Evolutionary conservation across 2,888 invertebrate genomes (phyloP).

Genomic region (Phlogophora meticulosa): DNA sequence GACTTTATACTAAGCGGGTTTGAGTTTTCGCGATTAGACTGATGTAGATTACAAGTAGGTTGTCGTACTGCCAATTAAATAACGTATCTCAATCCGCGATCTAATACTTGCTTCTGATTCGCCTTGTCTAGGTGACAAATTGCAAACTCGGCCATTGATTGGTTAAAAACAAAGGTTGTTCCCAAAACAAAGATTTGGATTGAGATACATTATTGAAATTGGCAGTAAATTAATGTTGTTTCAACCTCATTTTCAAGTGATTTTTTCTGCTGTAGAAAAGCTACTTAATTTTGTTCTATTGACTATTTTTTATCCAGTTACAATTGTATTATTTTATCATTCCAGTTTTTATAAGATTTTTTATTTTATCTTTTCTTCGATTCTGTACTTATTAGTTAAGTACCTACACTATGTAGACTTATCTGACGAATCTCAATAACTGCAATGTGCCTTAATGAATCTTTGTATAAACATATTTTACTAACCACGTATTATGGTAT

Average conservation of each 20-base stretch:
- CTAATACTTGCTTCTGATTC: too few species aligned
- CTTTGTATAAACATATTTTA: constrained; percentile 9
- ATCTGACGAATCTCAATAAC: constrained; percentile 36
- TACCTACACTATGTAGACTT: background rate
- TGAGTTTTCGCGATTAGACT: constrained; percentile 47
- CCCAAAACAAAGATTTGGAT: too few species aligned
- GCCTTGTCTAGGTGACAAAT: too few species aligned
- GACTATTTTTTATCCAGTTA: constrained; percentile 22
- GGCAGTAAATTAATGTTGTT: constrained; percentile 1
- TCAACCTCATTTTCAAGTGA: constrained; percentile 4
- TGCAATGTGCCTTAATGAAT: constrained; percentile 38
- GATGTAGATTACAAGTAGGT: constrained; percentile 55
- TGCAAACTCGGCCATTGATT: too few species aligned
- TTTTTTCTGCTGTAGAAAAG: constrained; percentile 29
- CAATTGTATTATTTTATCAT: constrained; percentile 1
- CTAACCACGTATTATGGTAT: background rate
- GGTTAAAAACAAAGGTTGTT: too few species aligned
- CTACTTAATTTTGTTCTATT: constrained; percentile 22
- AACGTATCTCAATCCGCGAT: too few species aligned
- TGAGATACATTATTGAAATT: too few species aligned
- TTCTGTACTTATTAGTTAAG: constrained; percentile 14
- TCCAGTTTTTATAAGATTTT: constrained; percentile 23
- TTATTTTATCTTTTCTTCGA: background rate
- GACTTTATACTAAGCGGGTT: background rate
- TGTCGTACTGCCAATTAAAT: too few species aligned